Base-by-base conservation (phyloP, 2,113 vertebrate genomes). In the Rhipidura dahli region DNA sequence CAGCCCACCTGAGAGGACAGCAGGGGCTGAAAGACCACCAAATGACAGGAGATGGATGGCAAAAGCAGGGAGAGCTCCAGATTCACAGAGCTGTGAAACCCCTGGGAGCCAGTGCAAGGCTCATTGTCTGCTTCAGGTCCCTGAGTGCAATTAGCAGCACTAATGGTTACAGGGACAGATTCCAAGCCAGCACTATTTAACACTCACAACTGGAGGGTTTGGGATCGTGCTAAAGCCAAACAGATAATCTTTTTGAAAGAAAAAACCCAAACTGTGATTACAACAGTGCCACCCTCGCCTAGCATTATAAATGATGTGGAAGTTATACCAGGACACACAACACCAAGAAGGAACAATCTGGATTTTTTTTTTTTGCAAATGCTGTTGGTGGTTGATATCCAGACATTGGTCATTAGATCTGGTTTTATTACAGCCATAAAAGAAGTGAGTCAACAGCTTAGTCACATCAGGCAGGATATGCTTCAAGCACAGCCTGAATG, bases 401-500 rank as follows among this genome's bases (percentile, higher is more conserved):
- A 94, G 90, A 79, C 42, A 33, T 57, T 77, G 77, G 91, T 95
- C 95, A 86, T 96, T 90, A 60, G 83, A 91, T 89, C 84, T 71
- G 79, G 89, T 89, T 87, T 95, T 94, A 89, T 95, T 80, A 3
- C 69, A 72, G 89, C 80, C 87, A 91, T 96, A 96, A 96, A 95
- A 97, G 90, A 95, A 88, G 73, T 96, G 96, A 97, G 96, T 97
- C 97, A 97, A 96, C 91, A 95, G 87, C 94, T 98, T 96, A 97
- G 95, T 97, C 94, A 94, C 90, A 87, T 88, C 70, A 75, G 87
- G 85, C 93, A 85, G 79, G 85, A 93, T 81, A 93, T 89, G 95
- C 92, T 75, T 60, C 63, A 50, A 93, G 81, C 91, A 89, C 78
- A 91, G 85, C 47, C 64, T 85, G 82, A 94, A 71, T 92, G 72